Evolutionary conservation across 1,140 invertebrate species (phyloP).

Genomic region (Trinorchestia longiramus): DNA sequence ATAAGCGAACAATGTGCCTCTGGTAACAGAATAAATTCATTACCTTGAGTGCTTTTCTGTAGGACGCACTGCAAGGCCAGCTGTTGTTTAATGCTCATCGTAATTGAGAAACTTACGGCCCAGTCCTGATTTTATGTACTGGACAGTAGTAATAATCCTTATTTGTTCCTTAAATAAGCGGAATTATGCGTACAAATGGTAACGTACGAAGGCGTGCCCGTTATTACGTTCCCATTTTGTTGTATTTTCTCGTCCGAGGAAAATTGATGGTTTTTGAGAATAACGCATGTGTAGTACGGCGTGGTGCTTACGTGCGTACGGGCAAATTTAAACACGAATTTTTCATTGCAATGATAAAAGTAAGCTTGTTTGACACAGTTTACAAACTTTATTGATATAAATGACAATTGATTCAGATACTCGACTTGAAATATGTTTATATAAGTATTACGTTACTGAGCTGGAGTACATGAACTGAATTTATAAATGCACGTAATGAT

Average conservation of each 20-base stretch:
- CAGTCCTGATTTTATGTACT: background rate
- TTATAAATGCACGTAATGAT: no score
- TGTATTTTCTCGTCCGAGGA: background rate
- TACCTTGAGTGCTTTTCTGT: conserved; percentile 29
- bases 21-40: conserved; percentile 46
- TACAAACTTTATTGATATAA: no score
- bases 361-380: no score
- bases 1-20: background rate
- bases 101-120: conserved; percentile 16
- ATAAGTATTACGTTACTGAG: no score
- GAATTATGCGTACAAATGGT: conserved; percentile 8
- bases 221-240: background rate
- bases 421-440: no score
- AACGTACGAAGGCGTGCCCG: background rate
- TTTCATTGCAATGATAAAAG: background rate
- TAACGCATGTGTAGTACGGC: background rate
- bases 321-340: background rate
- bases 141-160: conserved; percentile 15
- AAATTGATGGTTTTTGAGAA: background rate
- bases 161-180: background rate
- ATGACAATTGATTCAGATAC: no score
- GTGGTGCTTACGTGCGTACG: background rate
- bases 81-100: background rate
- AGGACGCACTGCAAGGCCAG: conserved; percentile 32
- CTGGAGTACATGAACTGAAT: no score